These are phyloP conservation scores for Eilema caniola DNA, from an alignment of 2,888 invertebrate genomes.

Conservation along the genomic window DNA sequence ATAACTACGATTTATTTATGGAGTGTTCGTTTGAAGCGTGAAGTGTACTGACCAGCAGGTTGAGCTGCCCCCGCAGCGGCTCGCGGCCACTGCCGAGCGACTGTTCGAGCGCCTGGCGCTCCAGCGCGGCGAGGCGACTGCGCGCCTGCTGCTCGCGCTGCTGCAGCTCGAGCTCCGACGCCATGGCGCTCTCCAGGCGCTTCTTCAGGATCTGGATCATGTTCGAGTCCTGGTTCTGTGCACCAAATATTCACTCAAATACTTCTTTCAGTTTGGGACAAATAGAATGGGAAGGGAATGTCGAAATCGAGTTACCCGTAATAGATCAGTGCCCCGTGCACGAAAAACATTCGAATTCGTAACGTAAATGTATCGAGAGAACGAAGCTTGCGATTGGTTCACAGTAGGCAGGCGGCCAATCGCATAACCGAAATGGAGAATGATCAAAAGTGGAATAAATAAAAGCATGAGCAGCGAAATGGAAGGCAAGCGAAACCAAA, in stretches of 20 bases:
- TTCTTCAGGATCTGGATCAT: constrained; percentile 89
- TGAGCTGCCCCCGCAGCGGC: constrained; percentile 49
- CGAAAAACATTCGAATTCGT: too few relatives aligned
- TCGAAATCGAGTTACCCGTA: background rate
- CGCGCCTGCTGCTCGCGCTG: constrained; percentile 85
- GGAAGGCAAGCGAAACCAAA: too few relatives aligned
- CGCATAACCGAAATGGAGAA: too few relatives aligned
- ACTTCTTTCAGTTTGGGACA: background rate
- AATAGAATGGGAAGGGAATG: too few relatives aligned
- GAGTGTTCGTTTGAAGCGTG: background rate
- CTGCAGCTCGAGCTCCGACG: constrained; percentile 88
- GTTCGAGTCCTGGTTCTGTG: constrained; percentile 88
- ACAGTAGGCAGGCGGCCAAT: too few relatives aligned
- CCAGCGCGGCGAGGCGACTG: constrained; percentile 67
- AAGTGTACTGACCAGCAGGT: constrained; percentile 56
- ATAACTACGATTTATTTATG: background rate
- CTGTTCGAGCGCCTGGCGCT: constrained; percentile 48
- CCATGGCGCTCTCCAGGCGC: constrained; percentile 88
- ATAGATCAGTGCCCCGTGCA: too few relatives aligned
- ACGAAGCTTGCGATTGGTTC: too few relatives aligned
- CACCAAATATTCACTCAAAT: too few relatives aligned
- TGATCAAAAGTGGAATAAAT: too few relatives aligned
- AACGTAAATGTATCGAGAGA: too few relatives aligned
- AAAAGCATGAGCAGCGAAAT: too few relatives aligned
- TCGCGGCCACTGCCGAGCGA: constrained; percentile 30